Evolutionary conservation across 2,888 invertebrate species (phyloP).

Genomic region (Dryobotodes eremita): DNA sequence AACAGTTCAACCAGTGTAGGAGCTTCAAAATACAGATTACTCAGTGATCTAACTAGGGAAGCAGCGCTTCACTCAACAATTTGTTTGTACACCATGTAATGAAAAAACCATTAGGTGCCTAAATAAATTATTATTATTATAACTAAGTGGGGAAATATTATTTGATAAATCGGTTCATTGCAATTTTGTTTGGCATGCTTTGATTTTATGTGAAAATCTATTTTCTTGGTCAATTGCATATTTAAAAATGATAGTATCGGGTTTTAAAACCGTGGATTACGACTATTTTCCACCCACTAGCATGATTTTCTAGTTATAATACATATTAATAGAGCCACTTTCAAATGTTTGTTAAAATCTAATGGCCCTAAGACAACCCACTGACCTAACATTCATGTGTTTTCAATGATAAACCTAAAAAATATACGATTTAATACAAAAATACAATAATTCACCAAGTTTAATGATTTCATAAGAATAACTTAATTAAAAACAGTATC

Average conservation of each 20-base stretch:
- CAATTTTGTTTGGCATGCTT: background rate
- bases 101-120: background rate
- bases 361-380: too few relatives aligned
- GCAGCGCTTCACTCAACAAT: background rate
- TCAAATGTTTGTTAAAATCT: background rate
- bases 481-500: background rate
- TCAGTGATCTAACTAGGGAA: background rate
- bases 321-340: background rate
- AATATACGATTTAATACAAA: background rate
- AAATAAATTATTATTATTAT: background rate
- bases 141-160: background rate
- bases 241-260: background rate
- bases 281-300: background rate
- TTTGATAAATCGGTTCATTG: background rate
- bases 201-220: background rate
- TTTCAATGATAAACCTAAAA: background rate
- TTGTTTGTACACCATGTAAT: background rate
- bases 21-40: background rate
- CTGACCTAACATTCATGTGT: too few relatives aligned
- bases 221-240: background rate
- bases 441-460: background rate
- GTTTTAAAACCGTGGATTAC: background rate
- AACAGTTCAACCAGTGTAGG: background rate
- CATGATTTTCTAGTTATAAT: too few relatives aligned
- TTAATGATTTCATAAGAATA: conserved; percentile 17